Evolutionary conservation across 2,113 vertebrate species (phyloP), one percentile per base, ranked within the genome.

Genomic region (Carassius auratus): DNA sequence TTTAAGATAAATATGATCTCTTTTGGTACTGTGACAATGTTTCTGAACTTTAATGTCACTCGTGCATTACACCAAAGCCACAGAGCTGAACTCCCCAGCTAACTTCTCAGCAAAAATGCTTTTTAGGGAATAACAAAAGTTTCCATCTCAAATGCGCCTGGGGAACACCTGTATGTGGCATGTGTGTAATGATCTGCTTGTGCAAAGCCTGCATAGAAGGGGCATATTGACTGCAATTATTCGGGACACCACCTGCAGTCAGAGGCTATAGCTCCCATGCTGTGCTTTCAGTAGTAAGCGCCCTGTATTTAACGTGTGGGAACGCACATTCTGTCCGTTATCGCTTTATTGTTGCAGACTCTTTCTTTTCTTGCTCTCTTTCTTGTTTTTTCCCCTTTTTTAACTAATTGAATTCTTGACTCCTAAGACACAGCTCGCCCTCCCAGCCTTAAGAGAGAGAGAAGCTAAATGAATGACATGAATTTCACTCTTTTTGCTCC

Each of bases 361-460:
- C 94, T 94, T 92, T 90, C 92, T 92, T 92, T 92, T 89, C 91
- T 84, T 78, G 71, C 83, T 86, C 85, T 87, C 68, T 85, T 79
- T 76, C 52, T 92, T 90, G 89, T 89, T 92, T 92, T 93, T 93
- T 92, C 92, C 94, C 94, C 95, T 94, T 95, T 92, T 93, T 93
- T 92, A 93, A 97, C 97, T 98, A 97, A 98, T 97, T 97, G 98
- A 96, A 98, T 91, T 96, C 96, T 96, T 96, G 95, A 97, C 96
- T 97, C 95, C 91, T 94, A 94, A 96, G 92, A 96, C 93, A 90
- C 93, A 93, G 92, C 12, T 88, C 45, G 75, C 86, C 87, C 88
- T 90, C 95, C 92, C 94, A 94, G 91, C 93, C 90, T 82, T 80
- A 90, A 91, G 5, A 55, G 52, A 55, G 15, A 48, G 45, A 48